A percentile compares a stretch with the other conserved stretches of the same genome.
These are phyloP conservation scores for Oegoconia quadripuncta DNA, from an alignment of 2,888 invertebrate species.

Conservation along the genomic window DNA sequence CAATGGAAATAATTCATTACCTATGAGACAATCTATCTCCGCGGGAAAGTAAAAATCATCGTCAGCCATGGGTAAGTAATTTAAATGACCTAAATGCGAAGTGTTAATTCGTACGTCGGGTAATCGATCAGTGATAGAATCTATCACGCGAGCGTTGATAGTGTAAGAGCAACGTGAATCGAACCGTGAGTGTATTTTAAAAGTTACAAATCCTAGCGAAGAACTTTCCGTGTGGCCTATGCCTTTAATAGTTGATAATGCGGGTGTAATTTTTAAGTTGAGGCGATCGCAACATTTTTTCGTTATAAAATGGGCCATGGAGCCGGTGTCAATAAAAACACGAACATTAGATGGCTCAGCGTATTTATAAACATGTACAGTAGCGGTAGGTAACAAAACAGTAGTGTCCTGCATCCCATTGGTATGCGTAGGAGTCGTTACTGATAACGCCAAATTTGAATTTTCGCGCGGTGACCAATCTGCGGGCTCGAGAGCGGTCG, in stretches of 20 bases:
- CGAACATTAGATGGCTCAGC: background rate
- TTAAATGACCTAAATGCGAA: conserved; percentile 1
- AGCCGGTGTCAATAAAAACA: conserved; percentile 1
- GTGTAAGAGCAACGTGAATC: conserved; percentile 1
- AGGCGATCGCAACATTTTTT: background rate
- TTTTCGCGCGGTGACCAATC: background rate
- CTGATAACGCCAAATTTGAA: background rate
- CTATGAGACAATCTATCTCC: conserved; percentile 3
- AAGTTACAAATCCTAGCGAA: background rate
- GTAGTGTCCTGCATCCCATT: background rate
- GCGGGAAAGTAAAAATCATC: conserved; percentile 1
- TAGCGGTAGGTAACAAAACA: background rate
- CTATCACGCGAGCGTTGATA: conserved; percentile 1
- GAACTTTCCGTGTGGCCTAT: conserved; percentile 1
- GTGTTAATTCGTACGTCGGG: background rate
- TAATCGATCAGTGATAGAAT: conserved; percentile 1
- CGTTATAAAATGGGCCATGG: conserved; percentile 3
- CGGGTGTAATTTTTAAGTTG: background rate
- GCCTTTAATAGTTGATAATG: conserved; percentile 1
- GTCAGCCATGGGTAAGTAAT: conserved; percentile 3
- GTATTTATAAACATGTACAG: background rate
- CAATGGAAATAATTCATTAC: conserved; percentile 6
- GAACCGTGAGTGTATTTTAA: conserved; percentile 4
- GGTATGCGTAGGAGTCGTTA: background rate
- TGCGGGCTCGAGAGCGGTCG: background rate